These are phyloP conservation scores for Semibalanus balanoides DNA, from an alignment of 1,140 invertebrate species.

Conservation along the genomic window DNA sequence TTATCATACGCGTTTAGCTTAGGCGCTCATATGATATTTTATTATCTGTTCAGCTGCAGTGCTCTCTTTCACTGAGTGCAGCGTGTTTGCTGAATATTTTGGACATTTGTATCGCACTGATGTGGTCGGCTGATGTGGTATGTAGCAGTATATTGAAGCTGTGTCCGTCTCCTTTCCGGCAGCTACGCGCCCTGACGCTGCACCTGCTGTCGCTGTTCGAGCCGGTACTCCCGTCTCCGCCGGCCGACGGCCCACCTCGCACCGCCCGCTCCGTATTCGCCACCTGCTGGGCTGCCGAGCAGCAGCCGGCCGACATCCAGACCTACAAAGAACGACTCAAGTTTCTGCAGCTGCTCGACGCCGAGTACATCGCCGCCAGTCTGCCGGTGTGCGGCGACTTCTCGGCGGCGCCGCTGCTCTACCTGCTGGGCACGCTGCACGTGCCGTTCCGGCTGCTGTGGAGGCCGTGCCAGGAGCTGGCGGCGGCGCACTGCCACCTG, in stretches of 20 bases:
- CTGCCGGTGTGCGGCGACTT: neutral
- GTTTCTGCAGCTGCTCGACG: slow-evolving; percentile 31
- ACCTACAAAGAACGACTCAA: slow-evolving; percentile 31
- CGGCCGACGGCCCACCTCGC: neutral
- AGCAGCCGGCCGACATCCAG: slow-evolving; percentile 25
- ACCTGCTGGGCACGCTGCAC: slow-evolving; percentile 32
- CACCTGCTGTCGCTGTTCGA: neutral
- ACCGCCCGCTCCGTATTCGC: slow-evolving; percentile 22
- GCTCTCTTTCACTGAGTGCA: neutral
- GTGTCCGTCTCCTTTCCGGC: neutral
- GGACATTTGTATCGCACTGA: neutral
- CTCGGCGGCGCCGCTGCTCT: slow-evolving; percentile 28
- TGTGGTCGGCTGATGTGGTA: no score
- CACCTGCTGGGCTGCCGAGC: slow-evolving; percentile 32
- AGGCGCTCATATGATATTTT: neutral
- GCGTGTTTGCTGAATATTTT: neutral
- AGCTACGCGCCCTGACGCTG: neutral
- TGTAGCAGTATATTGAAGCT: no score
- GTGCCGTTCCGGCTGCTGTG: slow-evolving; percentile 34
- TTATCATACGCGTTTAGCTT: no score
- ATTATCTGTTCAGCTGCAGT: neutral
- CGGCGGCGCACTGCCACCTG: slow-evolving; percentile 26
- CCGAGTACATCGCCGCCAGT: slow-evolving; percentile 6
- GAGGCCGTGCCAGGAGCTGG: slow-evolving; percentile 29
- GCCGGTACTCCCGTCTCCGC: neutral